Evolutionary conservation across 2,888 invertebrate genomes (phyloP).

Genomic region (Apodemia mormo): DNA sequence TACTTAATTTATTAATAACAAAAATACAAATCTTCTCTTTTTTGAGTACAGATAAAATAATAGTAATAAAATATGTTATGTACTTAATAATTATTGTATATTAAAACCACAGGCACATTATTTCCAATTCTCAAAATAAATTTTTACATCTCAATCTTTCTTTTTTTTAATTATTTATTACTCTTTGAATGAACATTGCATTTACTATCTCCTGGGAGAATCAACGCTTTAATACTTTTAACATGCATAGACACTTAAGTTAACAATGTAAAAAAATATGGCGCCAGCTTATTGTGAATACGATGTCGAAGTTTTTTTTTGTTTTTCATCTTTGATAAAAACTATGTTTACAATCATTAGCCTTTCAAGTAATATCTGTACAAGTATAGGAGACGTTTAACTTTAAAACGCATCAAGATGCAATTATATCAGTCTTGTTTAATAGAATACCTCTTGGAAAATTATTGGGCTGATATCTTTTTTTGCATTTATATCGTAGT

Average conservation of each 20-base stretch:
- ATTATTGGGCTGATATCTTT: constrained; percentile 14
- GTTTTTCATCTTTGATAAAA: constrained; percentile 10
- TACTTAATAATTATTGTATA: no score
- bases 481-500: constrained; percentile 1
- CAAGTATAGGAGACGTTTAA: not conserved
- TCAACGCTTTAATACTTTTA: constrained; percentile 22
- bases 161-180: constrained; percentile 42
- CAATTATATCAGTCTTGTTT: not conserved
- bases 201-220: constrained; percentile 9
- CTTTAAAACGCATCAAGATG: constrained; percentile 7
- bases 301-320: constrained; percentile 19
- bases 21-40: no score
- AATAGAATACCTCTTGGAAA: constrained; percentile 12
- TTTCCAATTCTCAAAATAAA: not conserved
- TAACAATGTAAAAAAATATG: constrained; percentile 25
- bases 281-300: constrained; percentile 22
- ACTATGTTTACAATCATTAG: constrained; percentile 13
- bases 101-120: no score
- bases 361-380: constrained; percentile 3
- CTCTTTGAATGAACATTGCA: constrained; percentile 7
- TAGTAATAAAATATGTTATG: no score
- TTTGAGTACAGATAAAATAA: no score
- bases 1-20: no score
- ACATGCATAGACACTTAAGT: constrained; percentile 25
- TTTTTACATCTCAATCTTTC: constrained; percentile 27